Conservation (phyloP, 2,888 invertebrate species). For the Mechanitis messenoides region DNA sequence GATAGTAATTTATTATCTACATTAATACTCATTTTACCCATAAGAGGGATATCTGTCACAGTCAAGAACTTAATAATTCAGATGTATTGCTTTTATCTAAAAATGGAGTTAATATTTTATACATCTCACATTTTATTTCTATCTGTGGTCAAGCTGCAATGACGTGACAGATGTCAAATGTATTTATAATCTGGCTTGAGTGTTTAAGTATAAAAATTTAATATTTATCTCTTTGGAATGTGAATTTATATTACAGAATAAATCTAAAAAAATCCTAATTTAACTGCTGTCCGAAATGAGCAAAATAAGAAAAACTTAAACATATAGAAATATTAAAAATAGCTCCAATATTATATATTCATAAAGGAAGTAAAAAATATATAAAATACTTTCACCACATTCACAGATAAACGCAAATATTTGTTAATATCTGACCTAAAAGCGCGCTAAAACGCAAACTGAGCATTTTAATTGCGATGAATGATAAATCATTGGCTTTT, state of each 20-base stretch:
- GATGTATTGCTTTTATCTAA: slow-evolving; percentile 19
- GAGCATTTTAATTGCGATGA: not conserved
- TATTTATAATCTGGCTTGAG: slow-evolving; percentile 12
- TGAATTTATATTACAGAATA: no score
- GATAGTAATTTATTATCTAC: not conserved
- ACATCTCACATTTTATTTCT: slow-evolving; percentile 11
- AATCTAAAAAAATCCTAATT: no score
- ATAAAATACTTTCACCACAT: slow-evolving; percentile 28
- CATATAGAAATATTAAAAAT: no score
- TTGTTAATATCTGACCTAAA: slow-evolving; percentile 25
- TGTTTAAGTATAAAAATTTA: not conserved
- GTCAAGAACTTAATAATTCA: slow-evolving; percentile 12
- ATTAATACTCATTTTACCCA: slow-evolving; percentile 4
- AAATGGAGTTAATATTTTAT: slow-evolving; percentile 19
- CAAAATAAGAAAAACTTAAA: no score
- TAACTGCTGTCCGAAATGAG: no score
- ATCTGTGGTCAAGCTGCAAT: slow-evolving; percentile 6
- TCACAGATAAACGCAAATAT: slow-evolving; percentile 25
- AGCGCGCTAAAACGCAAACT: slow-evolving; percentile 14
- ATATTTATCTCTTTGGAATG: no score
- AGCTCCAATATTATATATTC: not conserved
- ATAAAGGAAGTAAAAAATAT: slow-evolving; percentile 14
- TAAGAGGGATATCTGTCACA: slow-evolving; percentile 8
- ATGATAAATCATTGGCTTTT: not conserved
- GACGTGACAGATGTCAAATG: slow-evolving; percentile 20